Conservation (phyloP, 2,888 invertebrate genomes). For the Ectemnius cavifrons region DNA sequence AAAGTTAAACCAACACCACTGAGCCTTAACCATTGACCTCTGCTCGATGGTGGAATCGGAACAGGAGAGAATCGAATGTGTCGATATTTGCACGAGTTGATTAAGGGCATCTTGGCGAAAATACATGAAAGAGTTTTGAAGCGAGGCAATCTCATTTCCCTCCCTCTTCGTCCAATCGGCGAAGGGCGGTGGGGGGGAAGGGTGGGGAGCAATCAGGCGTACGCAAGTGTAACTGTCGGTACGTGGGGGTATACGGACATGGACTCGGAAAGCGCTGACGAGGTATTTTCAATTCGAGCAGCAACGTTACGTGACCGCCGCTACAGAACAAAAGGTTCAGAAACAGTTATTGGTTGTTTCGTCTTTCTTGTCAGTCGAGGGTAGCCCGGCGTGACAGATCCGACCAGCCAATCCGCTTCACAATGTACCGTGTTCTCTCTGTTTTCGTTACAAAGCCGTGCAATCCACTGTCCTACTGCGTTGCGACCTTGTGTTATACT, state of each 20-base stretch:
- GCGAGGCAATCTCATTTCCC: too few species aligned
- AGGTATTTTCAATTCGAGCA: conserved; percentile 59
- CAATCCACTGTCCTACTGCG: conserved; percentile 44
- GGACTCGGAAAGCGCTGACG: conserved; percentile 50
- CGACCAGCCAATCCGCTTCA: conserved; percentile 61
- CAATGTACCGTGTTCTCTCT: conserved; percentile 50
- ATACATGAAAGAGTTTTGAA: too few species aligned
- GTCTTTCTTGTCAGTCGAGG: conserved; percentile 60
- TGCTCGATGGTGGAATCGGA: too few species aligned
- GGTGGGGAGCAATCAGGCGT: conserved; percentile 22
- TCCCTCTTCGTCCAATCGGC: too few species aligned
- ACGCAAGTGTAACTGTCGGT: conserved; percentile 28
- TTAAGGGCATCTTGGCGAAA: too few species aligned
- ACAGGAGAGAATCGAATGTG: too few species aligned
- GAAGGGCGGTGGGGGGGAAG: not conserved
- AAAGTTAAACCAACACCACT: too few species aligned
- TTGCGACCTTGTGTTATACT: conserved; percentile 38
- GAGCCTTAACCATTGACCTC: too few species aligned
- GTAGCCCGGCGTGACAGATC: conserved; percentile 60
- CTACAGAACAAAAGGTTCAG: conserved; percentile 55
- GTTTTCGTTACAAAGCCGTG: conserved; percentile 49
- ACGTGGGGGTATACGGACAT: too few species aligned
- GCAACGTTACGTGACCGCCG: conserved; percentile 48
- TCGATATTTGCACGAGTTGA: too few species aligned
- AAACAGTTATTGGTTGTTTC: conserved; percentile 62